Evolutionary conservation across 2,113 vertebrate genomes (phyloP).

Genomic region (Herpailurus yagouaroundi): DNA sequence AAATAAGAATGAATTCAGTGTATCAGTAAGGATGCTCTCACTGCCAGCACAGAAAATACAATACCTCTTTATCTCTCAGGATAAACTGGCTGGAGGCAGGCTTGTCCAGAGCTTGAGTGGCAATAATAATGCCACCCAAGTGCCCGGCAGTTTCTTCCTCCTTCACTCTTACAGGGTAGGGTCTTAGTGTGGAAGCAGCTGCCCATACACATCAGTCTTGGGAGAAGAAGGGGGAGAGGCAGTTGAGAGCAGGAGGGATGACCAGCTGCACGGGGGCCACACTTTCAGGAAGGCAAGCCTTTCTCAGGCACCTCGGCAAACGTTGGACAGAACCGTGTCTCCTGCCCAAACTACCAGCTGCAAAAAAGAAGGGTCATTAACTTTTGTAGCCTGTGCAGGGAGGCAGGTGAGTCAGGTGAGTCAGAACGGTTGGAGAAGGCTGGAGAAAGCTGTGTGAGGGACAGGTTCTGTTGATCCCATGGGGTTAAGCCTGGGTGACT

Average conservation of each 20-base stretch:
- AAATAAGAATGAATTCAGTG: neutral
- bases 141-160: neutral
- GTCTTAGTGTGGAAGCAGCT: neutral
- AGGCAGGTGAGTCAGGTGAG: neutral
- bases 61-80: neutral
- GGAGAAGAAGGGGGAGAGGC: fast-evolving
- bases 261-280: neutral
- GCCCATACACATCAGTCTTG: neutral
- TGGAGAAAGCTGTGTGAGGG: neutral
- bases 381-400: neutral
- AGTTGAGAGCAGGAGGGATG: neutral
- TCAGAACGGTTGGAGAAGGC: neutral
- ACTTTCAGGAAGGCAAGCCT: neutral
- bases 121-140: neutral
- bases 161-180: neutral
- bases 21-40: neutral
- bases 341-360: neutral
- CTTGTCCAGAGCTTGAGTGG: neutral
- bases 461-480: neutral
- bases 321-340: neutral
- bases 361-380: neutral
- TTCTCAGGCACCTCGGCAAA: neutral
- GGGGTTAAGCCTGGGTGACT: neutral
- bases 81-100: neutral
- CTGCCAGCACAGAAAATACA: neutral